Evolutionary conservation across 2,113 vertebrate genomes (phyloP).

Genomic region (Aphelocoma coerulescens): DNA sequence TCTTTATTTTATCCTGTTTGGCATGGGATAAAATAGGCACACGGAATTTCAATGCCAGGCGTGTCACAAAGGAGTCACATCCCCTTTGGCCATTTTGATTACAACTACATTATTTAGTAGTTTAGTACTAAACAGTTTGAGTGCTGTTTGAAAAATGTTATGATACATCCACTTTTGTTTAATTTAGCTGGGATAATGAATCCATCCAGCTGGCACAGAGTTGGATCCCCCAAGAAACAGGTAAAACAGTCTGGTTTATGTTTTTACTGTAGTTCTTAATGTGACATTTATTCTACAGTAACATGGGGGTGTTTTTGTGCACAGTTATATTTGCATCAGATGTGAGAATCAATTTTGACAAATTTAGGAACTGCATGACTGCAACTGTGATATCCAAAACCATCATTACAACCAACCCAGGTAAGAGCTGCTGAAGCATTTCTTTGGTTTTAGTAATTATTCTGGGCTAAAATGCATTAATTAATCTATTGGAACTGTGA

Average conservation of each 20-base stretch:
- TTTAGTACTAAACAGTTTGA: neutral
- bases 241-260: slow-evolving; percentile 63
- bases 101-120: neutral
- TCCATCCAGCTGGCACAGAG: slow-evolving; percentile 86
- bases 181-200: slow-evolving; percentile 90
- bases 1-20: neutral
- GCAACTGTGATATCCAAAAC: slow-evolving; percentile 91
- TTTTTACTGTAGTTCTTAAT: neutral
- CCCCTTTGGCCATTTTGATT: neutral
- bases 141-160: neutral
- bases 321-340: slow-evolving; percentile 95
- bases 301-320: neutral
- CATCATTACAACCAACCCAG: slow-evolving; percentile 92
- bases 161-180: neutral
- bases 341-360: slow-evolving; percentile 90
- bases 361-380: slow-evolving; percentile 88
- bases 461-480: neutral
- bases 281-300: neutral
- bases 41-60: neutral
- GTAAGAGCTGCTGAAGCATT: slow-evolving; percentile 68
- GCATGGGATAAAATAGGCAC: neutral
- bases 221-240: slow-evolving; percentile 86
- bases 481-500: neutral
- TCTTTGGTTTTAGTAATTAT: neutral
- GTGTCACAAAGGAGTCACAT: neutral